Conservation (phyloP, 2,113 vertebrate species). For the Atlantisia rogersi region DNA sequence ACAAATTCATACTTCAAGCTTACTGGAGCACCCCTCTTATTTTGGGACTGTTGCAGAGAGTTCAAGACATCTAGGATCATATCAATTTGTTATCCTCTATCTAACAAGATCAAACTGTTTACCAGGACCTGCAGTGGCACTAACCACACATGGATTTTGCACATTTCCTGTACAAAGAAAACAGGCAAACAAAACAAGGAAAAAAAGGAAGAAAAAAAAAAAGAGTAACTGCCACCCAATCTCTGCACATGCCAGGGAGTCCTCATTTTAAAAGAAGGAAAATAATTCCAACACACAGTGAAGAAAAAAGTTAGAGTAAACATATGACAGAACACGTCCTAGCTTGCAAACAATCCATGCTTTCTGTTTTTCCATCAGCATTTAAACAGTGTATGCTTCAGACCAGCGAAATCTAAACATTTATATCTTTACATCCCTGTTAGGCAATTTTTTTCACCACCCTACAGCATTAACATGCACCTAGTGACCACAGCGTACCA, state of each 20-base stretch:
- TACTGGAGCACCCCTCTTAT: background rate
- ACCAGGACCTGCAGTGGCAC: background rate
- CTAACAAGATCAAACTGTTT: background rate
- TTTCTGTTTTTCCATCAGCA: background rate
- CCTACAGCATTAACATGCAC: background rate
- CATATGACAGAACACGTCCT: background rate
- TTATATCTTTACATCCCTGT: conserved; percentile 24
- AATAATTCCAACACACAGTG: background rate
- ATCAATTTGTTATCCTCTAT: background rate
- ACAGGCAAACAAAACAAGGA: background rate
- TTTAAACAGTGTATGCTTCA: conserved; percentile 30
- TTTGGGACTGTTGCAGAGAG: background rate
- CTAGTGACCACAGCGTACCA: accelerated
- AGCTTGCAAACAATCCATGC: conserved; percentile 25
- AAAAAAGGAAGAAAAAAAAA: background rate
- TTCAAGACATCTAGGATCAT: background rate
- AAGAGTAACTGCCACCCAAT: background rate
- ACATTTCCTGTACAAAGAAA: background rate
- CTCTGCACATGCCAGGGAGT: too few species aligned
- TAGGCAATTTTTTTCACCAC: conserved; percentile 10
- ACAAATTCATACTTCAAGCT: background rate
- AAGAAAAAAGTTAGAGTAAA: background rate
- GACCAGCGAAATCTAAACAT: conserved; percentile 24
- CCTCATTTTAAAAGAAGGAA: background rate
- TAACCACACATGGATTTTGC: background rate